A percentile compares a stretch with the other conserved stretches of the same genome.
Evolutionary conservation across 53 echinoderm and acorn worm species (phyloP).

Genomic region (Paracentrotus lividus): DNA sequence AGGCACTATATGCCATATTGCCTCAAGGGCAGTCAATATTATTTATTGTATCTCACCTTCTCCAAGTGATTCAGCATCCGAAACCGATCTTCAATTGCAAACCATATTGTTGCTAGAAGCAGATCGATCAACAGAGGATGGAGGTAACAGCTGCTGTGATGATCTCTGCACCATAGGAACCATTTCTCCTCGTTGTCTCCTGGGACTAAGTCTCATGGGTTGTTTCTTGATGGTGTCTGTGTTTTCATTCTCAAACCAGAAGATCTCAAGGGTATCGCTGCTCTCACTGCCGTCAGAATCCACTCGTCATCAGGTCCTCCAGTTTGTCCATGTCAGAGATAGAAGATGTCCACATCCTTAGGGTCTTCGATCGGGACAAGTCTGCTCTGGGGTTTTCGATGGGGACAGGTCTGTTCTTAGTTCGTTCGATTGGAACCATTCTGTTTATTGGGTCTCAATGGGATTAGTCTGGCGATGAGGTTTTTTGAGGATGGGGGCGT

Average conservation of each 20-base stretch:
- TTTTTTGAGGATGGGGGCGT: neutral
- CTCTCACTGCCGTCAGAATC: constrained; percentile 95
- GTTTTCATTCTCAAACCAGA: constrained; percentile 97
- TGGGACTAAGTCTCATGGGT: constrained; percentile 82
- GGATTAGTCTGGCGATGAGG: neutral
- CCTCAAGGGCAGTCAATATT: too few species aligned
- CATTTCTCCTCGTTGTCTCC: constrained; percentile 45
- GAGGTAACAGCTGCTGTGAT: constrained; percentile 29
- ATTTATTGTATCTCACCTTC: too few species aligned
- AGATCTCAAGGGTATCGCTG: constrained; percentile 75
- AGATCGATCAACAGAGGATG: constrained; percentile 40
- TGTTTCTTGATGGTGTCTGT: constrained; percentile 99
- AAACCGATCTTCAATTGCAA: constrained; percentile 1
- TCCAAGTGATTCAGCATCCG: constrained; percentile 44
- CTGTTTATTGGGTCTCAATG: constrained; percentile 3
- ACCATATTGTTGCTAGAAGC: neutral
- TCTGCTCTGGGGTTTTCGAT: constrained; percentile 57
- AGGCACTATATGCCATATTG: too few species aligned
- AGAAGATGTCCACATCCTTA: constrained; percentile 90
- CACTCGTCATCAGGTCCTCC: constrained; percentile 86
- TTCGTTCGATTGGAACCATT: constrained; percentile 48
- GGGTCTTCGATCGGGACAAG: constrained; percentile 73
- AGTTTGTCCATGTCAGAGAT: constrained; percentile 86
- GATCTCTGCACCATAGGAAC: constrained; percentile 51
- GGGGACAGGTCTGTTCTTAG: constrained; percentile 45